Evolutionary conservation across 2,888 invertebrate species (phyloP).

Genomic region (Mesoligia furuncula): DNA sequence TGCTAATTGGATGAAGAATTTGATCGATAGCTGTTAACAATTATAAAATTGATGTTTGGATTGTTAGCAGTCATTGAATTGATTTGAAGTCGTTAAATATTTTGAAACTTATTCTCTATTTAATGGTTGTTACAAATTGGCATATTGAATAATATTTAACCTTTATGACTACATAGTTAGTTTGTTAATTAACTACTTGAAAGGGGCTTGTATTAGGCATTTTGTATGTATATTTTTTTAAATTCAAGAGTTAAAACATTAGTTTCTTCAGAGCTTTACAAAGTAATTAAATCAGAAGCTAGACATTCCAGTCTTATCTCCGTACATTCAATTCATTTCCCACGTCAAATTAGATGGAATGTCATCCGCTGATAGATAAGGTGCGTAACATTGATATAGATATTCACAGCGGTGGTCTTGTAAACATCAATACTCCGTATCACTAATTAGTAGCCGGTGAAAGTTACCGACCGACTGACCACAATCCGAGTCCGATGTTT

Average conservation of each 20-base stretch:
- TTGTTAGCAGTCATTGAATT: slow-evolving; percentile 3
- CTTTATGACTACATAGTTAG: neutral
- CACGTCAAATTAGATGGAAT: slow-evolving; percentile 63
- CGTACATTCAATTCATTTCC: slow-evolving; percentile 51
- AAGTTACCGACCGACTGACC: slow-evolving; percentile 90
- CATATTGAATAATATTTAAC: neutral
- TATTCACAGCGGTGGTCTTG: slow-evolving; percentile 76
- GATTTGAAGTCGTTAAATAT: slow-evolving; percentile 15
- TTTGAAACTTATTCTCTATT: slow-evolving; percentile 11
- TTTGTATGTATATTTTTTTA: neutral
- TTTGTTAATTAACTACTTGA: neutral
- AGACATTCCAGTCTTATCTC: slow-evolving; percentile 34
- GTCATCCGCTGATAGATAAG: slow-evolving; percentile 61
- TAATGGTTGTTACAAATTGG: slow-evolving; percentile 2
- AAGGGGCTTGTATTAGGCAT: neutral
- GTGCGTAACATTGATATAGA: slow-evolving; percentile 82
- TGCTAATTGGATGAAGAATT: slow-evolving; percentile 25
- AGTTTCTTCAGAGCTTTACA: slow-evolving; percentile 17
- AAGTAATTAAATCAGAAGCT: slow-evolving; percentile 31
- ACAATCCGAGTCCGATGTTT: slow-evolving; percentile 86
- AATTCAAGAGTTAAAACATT: slow-evolving; percentile 15
- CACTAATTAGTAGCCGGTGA: slow-evolving; percentile 88
- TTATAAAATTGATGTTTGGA: slow-evolving; percentile 9
- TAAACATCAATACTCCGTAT: slow-evolving; percentile 84
- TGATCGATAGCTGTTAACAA: slow-evolving; percentile 23